phyloP scores from a whole-genome alignment of 2,113 vertebrate genomes.

The Thunnus maccoyii region DNA sequence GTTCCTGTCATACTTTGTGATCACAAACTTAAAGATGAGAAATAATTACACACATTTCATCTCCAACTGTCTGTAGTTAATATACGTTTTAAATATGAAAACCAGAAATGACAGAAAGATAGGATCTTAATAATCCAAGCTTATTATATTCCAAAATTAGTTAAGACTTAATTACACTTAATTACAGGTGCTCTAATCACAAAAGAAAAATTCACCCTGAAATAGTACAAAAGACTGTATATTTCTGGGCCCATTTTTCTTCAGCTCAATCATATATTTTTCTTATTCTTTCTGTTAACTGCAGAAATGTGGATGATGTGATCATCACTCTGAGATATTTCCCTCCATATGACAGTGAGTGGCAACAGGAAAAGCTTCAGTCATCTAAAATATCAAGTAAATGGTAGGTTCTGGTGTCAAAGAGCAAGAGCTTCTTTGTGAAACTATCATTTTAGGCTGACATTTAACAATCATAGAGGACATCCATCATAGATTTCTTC shows the following conservation, averaged over 20 bases:
- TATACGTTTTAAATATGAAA: slow-evolving; percentile 24
- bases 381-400: slow-evolving; percentile 22
- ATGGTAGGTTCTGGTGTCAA: slow-evolving; percentile 1
- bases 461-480: slow-evolving; percentile 23
- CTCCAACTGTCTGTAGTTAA: not conserved
- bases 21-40: not conserved
- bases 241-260: not conserved
- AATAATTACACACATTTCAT: slow-evolving; percentile 8
- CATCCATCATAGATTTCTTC: not conserved
- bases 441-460: not conserved
- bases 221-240: not conserved
- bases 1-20: not conserved
- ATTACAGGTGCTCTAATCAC: slow-evolving; percentile 32
- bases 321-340: slow-evolving; percentile 7
- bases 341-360: slow-evolving; percentile 9
- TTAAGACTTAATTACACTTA: slow-evolving; percentile 32
- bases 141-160: slow-evolving; percentile 17
- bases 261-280: not conserved
- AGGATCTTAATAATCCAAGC: slow-evolving; percentile 20
- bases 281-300: slow-evolving; percentile 7
- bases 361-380: not conserved
- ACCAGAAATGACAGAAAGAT: slow-evolving; percentile 20
- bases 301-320: slow-evolving; percentile 3
- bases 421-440: slow-evolving; percentile 3
- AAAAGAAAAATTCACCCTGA: not conserved